Conservation (phyloP, 2,888 invertebrate genomes). For the Napeogenes sylphis region DNA sequence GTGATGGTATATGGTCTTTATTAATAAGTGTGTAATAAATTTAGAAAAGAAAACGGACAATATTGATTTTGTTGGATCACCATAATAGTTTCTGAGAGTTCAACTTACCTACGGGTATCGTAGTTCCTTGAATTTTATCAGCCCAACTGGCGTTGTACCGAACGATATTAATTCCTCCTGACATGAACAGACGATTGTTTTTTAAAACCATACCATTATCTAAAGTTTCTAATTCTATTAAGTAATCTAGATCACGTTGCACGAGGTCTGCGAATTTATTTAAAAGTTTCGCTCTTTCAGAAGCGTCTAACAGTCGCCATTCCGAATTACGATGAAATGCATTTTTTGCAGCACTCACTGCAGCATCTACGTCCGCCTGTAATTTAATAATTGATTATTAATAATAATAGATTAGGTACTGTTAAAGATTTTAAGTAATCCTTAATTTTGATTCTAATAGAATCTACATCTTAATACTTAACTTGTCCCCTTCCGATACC, state of each 20-base stretch:
- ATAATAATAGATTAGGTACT: too few relatives aligned
- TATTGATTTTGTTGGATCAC: too few relatives aligned
- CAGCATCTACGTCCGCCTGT: slow-evolving; percentile 83
- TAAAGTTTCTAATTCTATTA: slow-evolving; percentile 90
- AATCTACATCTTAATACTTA: slow-evolving; percentile 42
- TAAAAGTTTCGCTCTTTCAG: slow-evolving; percentile 84
- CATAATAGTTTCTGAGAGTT: too few relatives aligned
- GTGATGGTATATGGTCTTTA: too few relatives aligned
- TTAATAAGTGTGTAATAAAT: too few relatives aligned
- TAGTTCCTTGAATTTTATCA: slow-evolving; percentile 88
- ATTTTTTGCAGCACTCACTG: slow-evolving; percentile 84
- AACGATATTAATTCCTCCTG: slow-evolving; percentile 63
- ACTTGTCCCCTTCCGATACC: slow-evolving; percentile 90
- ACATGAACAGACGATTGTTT: slow-evolving; percentile 77
- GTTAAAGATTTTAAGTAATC: too few relatives aligned
- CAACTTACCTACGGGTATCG: slow-evolving; percentile 76
- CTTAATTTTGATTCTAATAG: too few relatives aligned
- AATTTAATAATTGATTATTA: slow-evolving; percentile 2
- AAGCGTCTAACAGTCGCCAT: slow-evolving; percentile 90
- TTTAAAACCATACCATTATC: slow-evolving; percentile 92
- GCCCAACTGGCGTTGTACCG: slow-evolving; percentile 92
- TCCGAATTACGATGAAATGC: slow-evolving; percentile 84
- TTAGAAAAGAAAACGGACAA: too few relatives aligned
- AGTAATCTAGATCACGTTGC: slow-evolving; percentile 83
- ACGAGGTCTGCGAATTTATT: slow-evolving; percentile 87